Evolutionary conservation across 2,113 vertebrate species (phyloP), one percentile per base, ranked within the genome.

Genomic region (Catharus fuscescens): DNA sequence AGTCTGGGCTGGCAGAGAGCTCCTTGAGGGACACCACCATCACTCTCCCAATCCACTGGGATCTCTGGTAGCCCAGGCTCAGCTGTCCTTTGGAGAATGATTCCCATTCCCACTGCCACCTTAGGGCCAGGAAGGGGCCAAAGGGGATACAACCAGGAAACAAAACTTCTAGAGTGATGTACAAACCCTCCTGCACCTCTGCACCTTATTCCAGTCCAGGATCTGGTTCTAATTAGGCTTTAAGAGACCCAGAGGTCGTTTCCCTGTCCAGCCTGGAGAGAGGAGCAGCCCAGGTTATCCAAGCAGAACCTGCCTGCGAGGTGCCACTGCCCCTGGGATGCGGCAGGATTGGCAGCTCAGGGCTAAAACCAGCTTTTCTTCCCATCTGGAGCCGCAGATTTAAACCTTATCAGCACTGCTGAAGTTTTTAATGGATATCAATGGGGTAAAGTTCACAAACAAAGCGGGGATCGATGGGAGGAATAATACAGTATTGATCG

Each of bases 401-500:
- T 82, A 82, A 88, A 82, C 81, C 92, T 77, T 83, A 87, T 94
- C 92, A 73, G 40, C 5, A 64, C 92, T 16, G 79, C 82, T 96
- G 6, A 94, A 74, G 72, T 94, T 90, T 83, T 76, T 84, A 89
- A 84, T 93, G 66, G 86, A 70, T 89, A 83, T 90, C 93, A 91
- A 67, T 64, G 61, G 79, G 80, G 53, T 69, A 45, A 93, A 92
- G 83, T 89, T 91, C 90, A 67, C 74, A 60, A 77, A 38, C 65
- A 91, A 62, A 91, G 81, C 54, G 47, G 90, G 61, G 34, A 97
- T 93, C 85, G 78, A 97, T 89, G 9, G 57, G 45, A 40, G 84
- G 70, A 62, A 90, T 95, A 95, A 95, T 78, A 53, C 38, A 65
- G 60, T 94, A 96, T 97, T 57, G 96, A 97, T 44, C 87, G 53